These are phyloP conservation scores for Ostrea denselamellosa DNA, from an alignment of 1,140 invertebrate genomes.

Conservation along the genomic window DNA sequence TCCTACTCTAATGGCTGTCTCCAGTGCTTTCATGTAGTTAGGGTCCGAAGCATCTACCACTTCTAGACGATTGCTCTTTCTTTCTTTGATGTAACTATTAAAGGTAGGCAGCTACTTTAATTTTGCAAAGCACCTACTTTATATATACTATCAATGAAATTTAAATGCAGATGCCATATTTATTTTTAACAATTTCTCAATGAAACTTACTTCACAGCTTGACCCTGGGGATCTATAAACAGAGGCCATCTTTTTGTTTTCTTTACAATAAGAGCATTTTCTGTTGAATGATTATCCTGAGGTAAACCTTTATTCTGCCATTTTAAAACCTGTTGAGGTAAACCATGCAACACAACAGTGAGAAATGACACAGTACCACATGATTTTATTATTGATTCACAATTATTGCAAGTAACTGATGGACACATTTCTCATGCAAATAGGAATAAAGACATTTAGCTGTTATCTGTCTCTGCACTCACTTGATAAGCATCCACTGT, in stretches of 20 bases:
- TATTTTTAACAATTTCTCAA: too few relatives aligned
- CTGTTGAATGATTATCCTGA: conserved; percentile 88
- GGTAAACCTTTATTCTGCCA: conserved; percentile 92
- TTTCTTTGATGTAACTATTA: conserved; percentile 75
- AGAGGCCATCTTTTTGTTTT: conserved; percentile 89
- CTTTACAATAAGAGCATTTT: conserved; percentile 92
- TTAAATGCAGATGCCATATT: too few relatives aligned
- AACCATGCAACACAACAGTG: conserved; percentile 11
- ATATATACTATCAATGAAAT: not conserved
- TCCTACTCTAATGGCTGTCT: conserved; percentile 76
- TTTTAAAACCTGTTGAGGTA: conserved; percentile 85
- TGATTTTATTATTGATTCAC: too few relatives aligned
- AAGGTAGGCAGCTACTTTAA: not conserved
- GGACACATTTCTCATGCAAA: too few relatives aligned
- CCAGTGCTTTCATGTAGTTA: conserved; percentile 76
- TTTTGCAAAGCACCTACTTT: too few relatives aligned
- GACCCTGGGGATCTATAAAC: conserved; percentile 93
- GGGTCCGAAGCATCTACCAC: conserved; percentile 72
- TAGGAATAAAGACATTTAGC: not conserved
- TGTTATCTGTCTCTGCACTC: not conserved
- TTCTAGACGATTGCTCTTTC: conserved; percentile 74
- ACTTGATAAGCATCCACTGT: conserved; percentile 85
- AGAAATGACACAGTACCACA: too few relatives aligned
- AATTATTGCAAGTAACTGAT: too few relatives aligned
- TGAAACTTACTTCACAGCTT: conserved; percentile 80